Percentiles rank a stretch among this genome's conserved stretches.
Conservation (phyloP, 2,888 invertebrate species). For the Aphodius granarius region DNA sequence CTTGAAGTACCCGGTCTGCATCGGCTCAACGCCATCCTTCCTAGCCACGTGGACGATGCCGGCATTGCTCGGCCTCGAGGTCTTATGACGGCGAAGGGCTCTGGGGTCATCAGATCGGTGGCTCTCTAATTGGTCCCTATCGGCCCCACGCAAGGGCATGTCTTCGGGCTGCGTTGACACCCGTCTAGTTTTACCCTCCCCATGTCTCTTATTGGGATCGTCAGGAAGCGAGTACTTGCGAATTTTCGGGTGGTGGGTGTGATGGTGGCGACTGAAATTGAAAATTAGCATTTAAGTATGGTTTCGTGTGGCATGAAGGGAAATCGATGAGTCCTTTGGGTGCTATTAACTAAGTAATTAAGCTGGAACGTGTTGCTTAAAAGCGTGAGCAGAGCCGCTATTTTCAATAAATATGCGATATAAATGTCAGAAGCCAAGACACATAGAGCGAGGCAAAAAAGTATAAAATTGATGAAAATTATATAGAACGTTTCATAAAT, state of each 20-base stretch:
- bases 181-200: conserved; percentile 51
- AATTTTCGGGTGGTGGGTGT: conserved; percentile 64
- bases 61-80: conserved; percentile 57
- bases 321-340: neutral
- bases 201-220: conserved; percentile 53
- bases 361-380: neutral
- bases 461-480: neutral
- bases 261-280: conserved; percentile 59
- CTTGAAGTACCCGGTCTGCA: conserved; percentile 61
- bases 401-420: neutral
- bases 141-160: conserved; percentile 74
- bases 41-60: conserved; percentile 64
- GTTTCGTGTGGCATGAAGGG: no score
- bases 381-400: neutral
- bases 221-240: conserved; percentile 79
- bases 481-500: no score
- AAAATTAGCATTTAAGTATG: conserved; percentile 15
- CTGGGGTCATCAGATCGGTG: conserved; percentile 73
- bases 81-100: conserved; percentile 67
- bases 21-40: conserved; percentile 59
- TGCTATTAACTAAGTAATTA: neutral
- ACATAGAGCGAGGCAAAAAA: neutral
- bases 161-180: conserved; percentile 76
- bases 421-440: neutral
- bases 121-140: conserved; percentile 79